A percentile compares a stretch with the other conserved stretches of the same genome.
Conservation (phyloP, 2,113 vertebrate species). For the Ictidomys tridecemlineatus region DNA sequence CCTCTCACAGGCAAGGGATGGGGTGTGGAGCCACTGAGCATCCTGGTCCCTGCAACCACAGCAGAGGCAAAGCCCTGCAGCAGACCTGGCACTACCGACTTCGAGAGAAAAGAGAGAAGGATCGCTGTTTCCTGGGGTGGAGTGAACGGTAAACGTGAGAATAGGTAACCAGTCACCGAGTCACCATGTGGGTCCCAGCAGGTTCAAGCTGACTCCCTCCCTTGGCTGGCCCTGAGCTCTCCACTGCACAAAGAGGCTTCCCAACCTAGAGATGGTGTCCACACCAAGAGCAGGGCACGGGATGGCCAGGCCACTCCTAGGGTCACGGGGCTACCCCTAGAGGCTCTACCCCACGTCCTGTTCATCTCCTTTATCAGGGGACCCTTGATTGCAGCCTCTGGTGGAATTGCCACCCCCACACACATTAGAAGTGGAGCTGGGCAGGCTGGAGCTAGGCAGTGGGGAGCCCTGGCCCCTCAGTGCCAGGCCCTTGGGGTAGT, state of each 20-base stretch:
- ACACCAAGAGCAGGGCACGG: background rate
- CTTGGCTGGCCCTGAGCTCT: background rate
- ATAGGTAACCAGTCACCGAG: background rate
- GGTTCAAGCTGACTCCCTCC: background rate
- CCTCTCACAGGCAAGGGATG: background rate
- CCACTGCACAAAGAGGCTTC: background rate
- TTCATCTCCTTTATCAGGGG: background rate
- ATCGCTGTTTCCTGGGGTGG: background rate
- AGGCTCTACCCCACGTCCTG: background rate
- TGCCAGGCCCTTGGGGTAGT: background rate
- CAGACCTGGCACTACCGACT: background rate
- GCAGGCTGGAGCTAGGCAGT: background rate
- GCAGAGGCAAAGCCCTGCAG: background rate
- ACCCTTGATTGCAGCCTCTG: background rate
- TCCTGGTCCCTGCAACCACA: background rate
- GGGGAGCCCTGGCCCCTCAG: background rate
- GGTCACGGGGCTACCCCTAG: background rate
- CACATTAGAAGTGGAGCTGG: background rate
- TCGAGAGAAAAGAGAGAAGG: background rate
- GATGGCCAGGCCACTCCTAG: background rate
- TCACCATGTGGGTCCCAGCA: background rate
- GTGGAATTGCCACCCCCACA: background rate
- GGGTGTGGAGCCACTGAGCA: fast-evolving
- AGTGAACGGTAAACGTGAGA: background rate
- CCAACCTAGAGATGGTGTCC: background rate